These are phyloP conservation scores for Myoxocephalus aenaeus DNA, from an alignment of 2,797 vertebrate species.

Conservation along the genomic window DNA sequence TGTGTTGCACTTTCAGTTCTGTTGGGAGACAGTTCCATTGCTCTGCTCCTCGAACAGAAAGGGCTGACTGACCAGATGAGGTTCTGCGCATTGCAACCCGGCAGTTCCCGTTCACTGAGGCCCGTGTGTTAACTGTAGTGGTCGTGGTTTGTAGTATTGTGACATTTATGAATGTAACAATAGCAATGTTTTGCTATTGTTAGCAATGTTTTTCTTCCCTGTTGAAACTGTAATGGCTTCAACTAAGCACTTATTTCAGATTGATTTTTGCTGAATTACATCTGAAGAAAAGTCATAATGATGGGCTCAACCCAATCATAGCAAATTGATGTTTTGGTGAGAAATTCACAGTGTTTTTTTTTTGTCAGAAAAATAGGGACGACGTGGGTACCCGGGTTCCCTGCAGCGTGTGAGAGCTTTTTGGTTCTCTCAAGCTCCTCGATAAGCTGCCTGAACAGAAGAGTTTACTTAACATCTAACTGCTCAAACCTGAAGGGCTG, in stretches of 20 bases:
- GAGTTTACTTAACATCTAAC: conserved; percentile 5
- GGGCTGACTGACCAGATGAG: too few relatives aligned
- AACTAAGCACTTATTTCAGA: not conserved
- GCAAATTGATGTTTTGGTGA: not conserved
- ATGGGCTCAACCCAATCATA: not conserved
- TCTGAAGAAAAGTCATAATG: not conserved
- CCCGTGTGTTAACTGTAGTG: too few relatives aligned
- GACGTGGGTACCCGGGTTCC: not conserved
- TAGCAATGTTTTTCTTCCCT: not conserved
- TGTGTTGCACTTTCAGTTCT: too few relatives aligned
- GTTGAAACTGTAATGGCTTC: not conserved
- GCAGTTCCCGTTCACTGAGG: too few relatives aligned
- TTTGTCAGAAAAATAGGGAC: not conserved
- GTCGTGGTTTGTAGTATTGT: not conserved
- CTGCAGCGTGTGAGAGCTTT: not conserved
- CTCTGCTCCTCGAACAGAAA: too few relatives aligned
- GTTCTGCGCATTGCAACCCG: too few relatives aligned
- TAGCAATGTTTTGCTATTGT: too few relatives aligned
- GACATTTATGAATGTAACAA: not conserved
- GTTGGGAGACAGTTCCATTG: too few relatives aligned
- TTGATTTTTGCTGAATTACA: not conserved
- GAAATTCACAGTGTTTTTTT: conserved; percentile 8
- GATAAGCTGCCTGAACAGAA: conserved; percentile 13
- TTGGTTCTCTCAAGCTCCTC: not conserved
- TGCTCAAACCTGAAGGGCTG: conserved; percentile 14